Conservation (phyloP, 2,113 vertebrate genomes). For the Meles meles region DNA sequence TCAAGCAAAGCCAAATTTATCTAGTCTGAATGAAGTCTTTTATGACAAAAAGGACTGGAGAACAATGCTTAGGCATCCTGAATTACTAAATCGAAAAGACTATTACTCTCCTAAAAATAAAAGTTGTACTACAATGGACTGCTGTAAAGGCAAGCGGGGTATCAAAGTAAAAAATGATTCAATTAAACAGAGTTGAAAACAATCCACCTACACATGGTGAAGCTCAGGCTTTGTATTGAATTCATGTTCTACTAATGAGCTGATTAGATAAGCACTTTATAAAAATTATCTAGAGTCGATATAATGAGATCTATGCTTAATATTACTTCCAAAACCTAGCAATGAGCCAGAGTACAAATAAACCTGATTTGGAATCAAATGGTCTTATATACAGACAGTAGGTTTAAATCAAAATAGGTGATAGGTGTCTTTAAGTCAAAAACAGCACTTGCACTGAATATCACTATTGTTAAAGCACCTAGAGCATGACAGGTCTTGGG, state of each 20-base stretch:
- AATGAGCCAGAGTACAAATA: not conserved
- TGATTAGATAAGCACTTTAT: not conserved
- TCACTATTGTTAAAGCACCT: not conserved
- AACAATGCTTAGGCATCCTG: not conserved
- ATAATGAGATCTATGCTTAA: not conserved
- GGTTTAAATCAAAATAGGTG: not conserved
- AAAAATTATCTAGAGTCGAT: not conserved
- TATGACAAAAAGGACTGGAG: not conserved
- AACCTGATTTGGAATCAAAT: not conserved
- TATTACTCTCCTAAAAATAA: conserved; percentile 1
- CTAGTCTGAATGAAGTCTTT: not conserved
- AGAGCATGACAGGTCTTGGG: not conserved
- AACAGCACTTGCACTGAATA: not conserved
- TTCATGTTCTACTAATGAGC: not conserved
- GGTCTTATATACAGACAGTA: not conserved
- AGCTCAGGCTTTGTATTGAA: not conserved
- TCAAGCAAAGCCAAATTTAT: not conserved
- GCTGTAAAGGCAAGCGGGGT: not conserved
- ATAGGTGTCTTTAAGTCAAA: not conserved
- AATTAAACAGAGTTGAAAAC: conserved; percentile 14
- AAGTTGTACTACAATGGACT: not conserved
- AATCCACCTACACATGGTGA: not conserved
- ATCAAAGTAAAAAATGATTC: conserved; percentile 5
- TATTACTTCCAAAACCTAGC: not conserved
- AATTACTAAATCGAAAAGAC: conserved; percentile 11